phyloP scores from a whole-genome alignment of 2,888 invertebrate species.

The Cheilosia variabilis region DNA sequence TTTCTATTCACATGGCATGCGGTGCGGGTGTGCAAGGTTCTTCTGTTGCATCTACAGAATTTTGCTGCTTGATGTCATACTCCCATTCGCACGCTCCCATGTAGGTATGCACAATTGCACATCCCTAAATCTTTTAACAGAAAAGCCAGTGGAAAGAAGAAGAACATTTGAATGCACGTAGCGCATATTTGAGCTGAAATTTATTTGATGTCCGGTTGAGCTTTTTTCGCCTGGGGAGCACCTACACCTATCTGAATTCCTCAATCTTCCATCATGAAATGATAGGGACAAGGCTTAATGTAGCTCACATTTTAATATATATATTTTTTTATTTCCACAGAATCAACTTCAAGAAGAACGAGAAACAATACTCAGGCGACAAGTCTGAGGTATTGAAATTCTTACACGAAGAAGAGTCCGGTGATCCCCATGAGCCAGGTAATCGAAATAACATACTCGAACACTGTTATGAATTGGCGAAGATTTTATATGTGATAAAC shows the following conservation, averaged over 20 bases:
- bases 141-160: too few relatives aligned
- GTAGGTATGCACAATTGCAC: too few relatives aligned
- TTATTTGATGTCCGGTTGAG: neutral
- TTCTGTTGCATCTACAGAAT: too few relatives aligned
- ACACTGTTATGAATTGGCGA: conserved; percentile 80
- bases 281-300: neutral
- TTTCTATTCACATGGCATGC: too few relatives aligned
- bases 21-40: too few relatives aligned
- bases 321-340: conserved; percentile 84
- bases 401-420: conserved; percentile 94
- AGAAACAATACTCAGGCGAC: conserved; percentile 93
- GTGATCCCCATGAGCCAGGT: conserved; percentile 90
- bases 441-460: conserved; percentile 79
- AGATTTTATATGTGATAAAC: conserved; percentile 80
- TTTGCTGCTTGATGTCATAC: too few relatives aligned
- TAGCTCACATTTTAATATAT: neutral
- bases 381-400: conserved; percentile 96
- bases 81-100: too few relatives aligned
- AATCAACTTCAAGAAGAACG: conserved; percentile 98
- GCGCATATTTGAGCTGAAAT: conserved; percentile 5
- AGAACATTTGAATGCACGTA: too few relatives aligned
- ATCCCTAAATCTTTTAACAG: too few relatives aligned
- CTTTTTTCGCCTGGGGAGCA: neutral
- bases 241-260: neutral
- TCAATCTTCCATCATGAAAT: neutral